Conservation (phyloP, 2,797 vertebrate genomes). For the Choloepus didactylus region DNA sequence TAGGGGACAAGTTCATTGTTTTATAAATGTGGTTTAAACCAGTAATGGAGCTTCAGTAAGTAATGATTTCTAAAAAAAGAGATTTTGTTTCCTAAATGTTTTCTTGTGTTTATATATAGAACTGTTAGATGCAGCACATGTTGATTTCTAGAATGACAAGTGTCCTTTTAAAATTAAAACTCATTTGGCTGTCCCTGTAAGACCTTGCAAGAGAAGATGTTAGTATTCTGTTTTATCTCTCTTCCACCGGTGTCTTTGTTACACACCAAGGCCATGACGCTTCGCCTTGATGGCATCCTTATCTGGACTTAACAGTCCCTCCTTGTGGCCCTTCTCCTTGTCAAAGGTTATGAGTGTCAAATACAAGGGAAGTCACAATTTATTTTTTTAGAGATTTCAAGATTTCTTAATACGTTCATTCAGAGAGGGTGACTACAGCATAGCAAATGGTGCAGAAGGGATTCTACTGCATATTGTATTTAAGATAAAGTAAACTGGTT, state of each 20-base stretch:
- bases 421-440: not conserved
- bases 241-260: not conserved
- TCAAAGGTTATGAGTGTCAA: conserved; percentile 39
- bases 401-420: conserved; percentile 62
- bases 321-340: conserved; percentile 35
- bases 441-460: conserved; percentile 3
- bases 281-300: not conserved
- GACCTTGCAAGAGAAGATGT: not conserved
- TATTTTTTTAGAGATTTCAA: conserved; percentile 31
- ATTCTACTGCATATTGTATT: conserved; percentile 34
- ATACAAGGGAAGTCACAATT: conserved; percentile 3
- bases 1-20: conserved; percentile 73
- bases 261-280: not conserved
- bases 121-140: not conserved
- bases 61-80: conserved; percentile 48
- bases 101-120: conserved; percentile 19
- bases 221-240: not conserved
- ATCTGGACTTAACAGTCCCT: conserved; percentile 19
- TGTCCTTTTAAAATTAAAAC: conserved; percentile 64
- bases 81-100: conserved; percentile 4
- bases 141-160: conserved; percentile 25
- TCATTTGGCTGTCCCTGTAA: not conserved
- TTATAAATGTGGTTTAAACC: conserved; percentile 67
- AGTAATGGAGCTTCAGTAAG: not conserved
- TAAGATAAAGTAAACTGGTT: conserved; percentile 18